Conservation (phyloP, 2,888 invertebrate genomes). For the Minunthozetes semirufus region DNA sequence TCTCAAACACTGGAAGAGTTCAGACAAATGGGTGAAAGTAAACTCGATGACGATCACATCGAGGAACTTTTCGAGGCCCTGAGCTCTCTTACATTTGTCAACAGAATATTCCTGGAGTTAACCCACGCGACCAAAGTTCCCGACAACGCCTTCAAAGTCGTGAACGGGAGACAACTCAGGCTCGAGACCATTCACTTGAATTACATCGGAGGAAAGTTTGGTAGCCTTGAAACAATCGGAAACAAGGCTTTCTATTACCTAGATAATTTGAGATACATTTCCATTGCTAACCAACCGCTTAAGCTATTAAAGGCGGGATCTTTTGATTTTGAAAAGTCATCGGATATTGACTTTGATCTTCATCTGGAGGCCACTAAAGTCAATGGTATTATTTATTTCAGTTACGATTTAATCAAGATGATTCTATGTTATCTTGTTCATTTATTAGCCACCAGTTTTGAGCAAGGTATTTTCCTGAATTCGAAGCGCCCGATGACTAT, state of each 20-base stretch:
- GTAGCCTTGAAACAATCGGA: background rate
- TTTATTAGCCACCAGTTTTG: background rate
- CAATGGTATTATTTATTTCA: background rate
- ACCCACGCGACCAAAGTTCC: background rate
- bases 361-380: slow-evolving; percentile 17
- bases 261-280: background rate
- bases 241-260: background rate
- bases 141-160: background rate
- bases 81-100: background rate
- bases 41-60: background rate
- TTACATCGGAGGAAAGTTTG: background rate
- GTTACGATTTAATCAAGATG: background rate
- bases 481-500: slow-evolving; percentile 1
- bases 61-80: background rate
- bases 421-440: background rate
- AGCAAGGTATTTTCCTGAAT: slow-evolving; percentile 1
- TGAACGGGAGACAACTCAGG: background rate
- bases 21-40: background rate
- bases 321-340: background rate
- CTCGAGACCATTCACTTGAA: slow-evolving; percentile 2
- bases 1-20: slow-evolving; percentile 4
- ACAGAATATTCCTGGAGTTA: slow-evolving; percentile 10
- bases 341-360: background rate
- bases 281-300: background rate
- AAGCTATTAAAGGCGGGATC: background rate